Evolutionary conservation across 1,140 invertebrate species (phyloP), one percentile per base, ranked within the genome.

Genomic region (Apis florea): DNA sequence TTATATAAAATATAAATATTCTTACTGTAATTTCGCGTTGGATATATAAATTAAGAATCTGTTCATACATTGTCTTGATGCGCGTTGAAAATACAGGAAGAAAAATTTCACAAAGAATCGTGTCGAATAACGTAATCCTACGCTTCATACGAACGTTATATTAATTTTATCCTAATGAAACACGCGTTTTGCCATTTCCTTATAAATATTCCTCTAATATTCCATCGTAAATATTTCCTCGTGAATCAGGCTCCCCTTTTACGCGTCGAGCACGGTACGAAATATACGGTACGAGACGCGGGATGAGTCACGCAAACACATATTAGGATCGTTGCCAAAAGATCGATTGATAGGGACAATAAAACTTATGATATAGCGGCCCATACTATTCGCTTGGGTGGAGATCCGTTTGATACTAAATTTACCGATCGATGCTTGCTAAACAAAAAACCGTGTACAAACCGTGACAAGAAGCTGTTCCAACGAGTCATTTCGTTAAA

Each of bases 311-410:
- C 40, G 68, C 40, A 47, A 61, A 51, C 68, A 21, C 68, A 24
- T 21, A 79, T 79, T 79, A 79, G 77, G 77, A 58, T 15, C 24
- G 13, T 3, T 51, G 77, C 77, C 77, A 79, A 21, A 11, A 26
- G 24, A 79, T 79, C 77, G 77, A 79, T 79, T 63, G 77, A 79
- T 79, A 72, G 49, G 58, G 68, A 53, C 68, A 53, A 71, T 79
- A 71, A 72, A 72, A n/a, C 58, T 63, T 19, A 12, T 9, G 68
- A 53, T 79, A 63, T 40, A 59, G 64, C n/a, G n/a, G 8, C 15
- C 26, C 24, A 63, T 63, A 63, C 26, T 19, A 15, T 13, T n/a
- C n/a, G 31, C 61, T 66, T 31, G 74, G 49, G 19, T 76, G 74
- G 61, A 51, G 61, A 53, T 53, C 49, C 74, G 59, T 66, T 66